Evolutionary conservation across 2,888 invertebrate species (phyloP).

Genomic region (Thereva unica): DNA sequence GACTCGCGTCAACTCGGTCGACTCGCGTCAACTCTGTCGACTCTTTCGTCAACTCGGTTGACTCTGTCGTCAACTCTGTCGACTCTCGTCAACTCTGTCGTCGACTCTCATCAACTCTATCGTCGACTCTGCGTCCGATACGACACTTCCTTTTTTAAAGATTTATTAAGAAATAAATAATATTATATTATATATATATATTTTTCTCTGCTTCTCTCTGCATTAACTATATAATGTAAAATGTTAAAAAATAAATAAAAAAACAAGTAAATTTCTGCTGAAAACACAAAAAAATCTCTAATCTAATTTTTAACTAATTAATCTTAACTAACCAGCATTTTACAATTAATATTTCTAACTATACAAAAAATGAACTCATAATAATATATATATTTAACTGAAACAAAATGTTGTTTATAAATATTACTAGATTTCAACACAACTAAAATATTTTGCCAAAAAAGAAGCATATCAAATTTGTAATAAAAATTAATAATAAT

Average conservation of each 20-base stretch:
- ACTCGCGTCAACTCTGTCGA: no score
- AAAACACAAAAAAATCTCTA: not conserved
- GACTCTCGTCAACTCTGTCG: no score
- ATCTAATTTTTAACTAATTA: conserved; percentile 1
- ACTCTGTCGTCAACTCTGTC: no score
- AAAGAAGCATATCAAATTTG: conserved; percentile 30
- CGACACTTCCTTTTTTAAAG: conserved; percentile 2
- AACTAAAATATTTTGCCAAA: conserved; percentile 12
- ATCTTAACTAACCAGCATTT: not conserved
- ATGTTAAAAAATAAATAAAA: not conserved
- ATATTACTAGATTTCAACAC: not conserved
- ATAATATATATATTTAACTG: conserved; percentile 4
- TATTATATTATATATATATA: conserved; percentile 5
- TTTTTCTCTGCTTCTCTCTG: conserved; percentile 31
- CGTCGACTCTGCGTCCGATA: not conserved
- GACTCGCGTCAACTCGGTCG: no score
- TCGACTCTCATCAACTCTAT: no score
- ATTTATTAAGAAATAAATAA: conserved; percentile 7
- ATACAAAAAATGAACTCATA: not conserved
- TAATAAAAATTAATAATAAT: no score
- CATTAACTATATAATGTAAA: conserved; percentile 12
- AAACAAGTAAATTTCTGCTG: not conserved
- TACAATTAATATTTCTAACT: conserved; percentile 1
- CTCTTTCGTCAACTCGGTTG: no score
- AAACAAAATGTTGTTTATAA: no score